These are phyloP conservation scores for Silurus glanis DNA, from an alignment of 2,113 vertebrate genomes.

Conservation along the genomic window DNA sequence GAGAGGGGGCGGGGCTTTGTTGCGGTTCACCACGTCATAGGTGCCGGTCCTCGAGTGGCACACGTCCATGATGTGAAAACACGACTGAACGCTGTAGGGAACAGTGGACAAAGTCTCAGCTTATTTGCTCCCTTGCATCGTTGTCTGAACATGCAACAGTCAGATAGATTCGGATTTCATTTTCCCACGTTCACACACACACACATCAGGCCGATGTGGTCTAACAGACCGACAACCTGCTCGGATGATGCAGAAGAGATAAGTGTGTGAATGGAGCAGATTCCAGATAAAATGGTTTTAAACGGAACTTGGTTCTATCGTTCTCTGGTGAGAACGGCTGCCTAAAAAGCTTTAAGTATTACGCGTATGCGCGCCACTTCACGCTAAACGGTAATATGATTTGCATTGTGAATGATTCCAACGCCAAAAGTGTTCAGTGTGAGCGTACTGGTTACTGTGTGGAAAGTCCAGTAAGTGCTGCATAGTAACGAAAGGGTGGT, in stretches of 20 bases:
- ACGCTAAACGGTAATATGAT: background rate
- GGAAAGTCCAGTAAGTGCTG: slow-evolving; percentile 95
- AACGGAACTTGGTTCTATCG: background rate
- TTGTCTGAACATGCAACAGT: background rate
- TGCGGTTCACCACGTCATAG: slow-evolving; percentile 85
- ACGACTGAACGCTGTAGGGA: slow-evolving; percentile 85
- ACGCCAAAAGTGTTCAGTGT: background rate
- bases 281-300: background rate
- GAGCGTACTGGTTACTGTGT: slow-evolving; percentile 91
- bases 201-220: background rate
- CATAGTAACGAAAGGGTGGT: slow-evolving; percentile 95
- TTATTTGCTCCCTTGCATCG: background rate
- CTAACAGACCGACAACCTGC: background rate
- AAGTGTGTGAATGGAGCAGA: background rate
- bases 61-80: slow-evolving; percentile 96
- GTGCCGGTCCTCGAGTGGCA: slow-evolving; percentile 83
- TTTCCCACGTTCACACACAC: background rate
- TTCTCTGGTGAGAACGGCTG: background rate
- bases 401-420: background rate
- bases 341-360: background rate
- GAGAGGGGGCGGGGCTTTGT: slow-evolving; percentile 80
- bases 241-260: background rate
- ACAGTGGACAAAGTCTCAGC: background rate
- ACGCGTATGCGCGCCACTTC: too few relatives aligned
- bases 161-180: background rate